Percentiles rank a stretch among this genome's conserved stretches.
These are phyloP conservation scores for Sebastes fasciatus DNA, from an alignment of 2,113 vertebrate genomes.

Conservation along the genomic window DNA sequence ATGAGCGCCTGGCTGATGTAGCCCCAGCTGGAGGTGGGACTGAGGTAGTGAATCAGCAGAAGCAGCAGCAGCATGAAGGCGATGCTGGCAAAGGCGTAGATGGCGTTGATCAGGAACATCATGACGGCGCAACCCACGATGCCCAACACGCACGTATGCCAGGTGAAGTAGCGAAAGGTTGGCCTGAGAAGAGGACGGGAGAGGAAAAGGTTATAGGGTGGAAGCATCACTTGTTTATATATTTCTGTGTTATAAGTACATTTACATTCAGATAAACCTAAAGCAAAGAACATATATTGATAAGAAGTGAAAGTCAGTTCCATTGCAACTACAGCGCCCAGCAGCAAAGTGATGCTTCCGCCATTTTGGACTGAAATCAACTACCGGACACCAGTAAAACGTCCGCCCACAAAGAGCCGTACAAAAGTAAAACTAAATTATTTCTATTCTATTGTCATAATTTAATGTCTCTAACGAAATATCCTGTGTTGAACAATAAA, in stretches of 20 bases:
- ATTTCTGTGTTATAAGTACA: neutral
- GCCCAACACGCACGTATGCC: conserved; percentile 91
- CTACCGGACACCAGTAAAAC: no score
- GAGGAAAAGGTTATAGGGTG: neutral
- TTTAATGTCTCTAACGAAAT: no score
- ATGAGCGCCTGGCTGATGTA: conserved; percentile 95
- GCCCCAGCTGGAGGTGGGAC: conserved; percentile 93
- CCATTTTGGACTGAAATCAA: no score
- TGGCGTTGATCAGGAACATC: conserved; percentile 94
- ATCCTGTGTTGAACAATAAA: no score
- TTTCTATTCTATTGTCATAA: no score
- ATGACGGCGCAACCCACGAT: conserved; percentile 90
- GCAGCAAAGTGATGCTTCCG: no score
- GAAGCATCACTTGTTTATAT: neutral
- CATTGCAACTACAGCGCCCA: no score
- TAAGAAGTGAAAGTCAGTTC: no score
- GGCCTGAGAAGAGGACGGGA: conserved; percentile 81
- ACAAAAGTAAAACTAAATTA: no score
- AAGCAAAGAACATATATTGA: no score
- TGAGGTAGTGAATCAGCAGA: conserved; percentile 92
- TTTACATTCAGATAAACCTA: neutral
- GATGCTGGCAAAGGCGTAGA: conserved; percentile 90
- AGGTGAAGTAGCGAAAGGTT: conserved; percentile 93
- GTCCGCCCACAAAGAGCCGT: no score
- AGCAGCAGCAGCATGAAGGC: conserved; percentile 92